These are phyloP conservation scores for Andricus grossulariae DNA, from an alignment of 1,140 invertebrate species.

Conservation along the genomic window DNA sequence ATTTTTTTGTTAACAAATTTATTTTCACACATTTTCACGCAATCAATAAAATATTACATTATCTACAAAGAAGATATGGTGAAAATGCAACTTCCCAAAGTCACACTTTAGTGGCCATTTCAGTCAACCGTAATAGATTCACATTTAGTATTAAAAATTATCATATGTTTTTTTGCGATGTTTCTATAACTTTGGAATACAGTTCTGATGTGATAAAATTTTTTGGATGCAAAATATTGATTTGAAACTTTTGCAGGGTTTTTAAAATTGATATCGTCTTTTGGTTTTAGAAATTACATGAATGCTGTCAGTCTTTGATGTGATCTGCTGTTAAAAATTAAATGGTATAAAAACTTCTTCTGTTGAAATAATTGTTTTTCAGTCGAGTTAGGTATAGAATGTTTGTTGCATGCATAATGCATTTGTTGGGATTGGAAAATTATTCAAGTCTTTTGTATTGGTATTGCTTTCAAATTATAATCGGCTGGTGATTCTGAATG, in stretches of 20 bases:
- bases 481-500: not conserved
- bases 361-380: no score
- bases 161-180: not conserved
- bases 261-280: not conserved
- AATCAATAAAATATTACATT: constrained; percentile 12
- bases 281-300: not conserved
- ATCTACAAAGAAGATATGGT: constrained; percentile 27
- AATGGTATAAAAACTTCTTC: not conserved
- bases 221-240: constrained; percentile 2
- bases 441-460: no score
- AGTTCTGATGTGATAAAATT: not conserved
- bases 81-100: constrained; percentile 13
- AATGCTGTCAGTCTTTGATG: not conserved
- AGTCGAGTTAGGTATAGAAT: no score
- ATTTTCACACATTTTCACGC: not conserved
- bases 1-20: not conserved
- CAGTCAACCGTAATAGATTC: not conserved
- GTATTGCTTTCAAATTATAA: no score
- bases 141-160: not conserved
- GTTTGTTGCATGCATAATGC: no score
- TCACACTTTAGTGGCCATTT: constrained; percentile 14
- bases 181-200: not conserved
- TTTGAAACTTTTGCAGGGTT: not conserved
- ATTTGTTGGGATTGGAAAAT: no score
- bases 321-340: not conserved